Percentiles rank a stretch among this genome's conserved stretches.
Conservation (phyloP, 2,797 vertebrate species). For the Parauchenoglanis ngamensis region DNA sequence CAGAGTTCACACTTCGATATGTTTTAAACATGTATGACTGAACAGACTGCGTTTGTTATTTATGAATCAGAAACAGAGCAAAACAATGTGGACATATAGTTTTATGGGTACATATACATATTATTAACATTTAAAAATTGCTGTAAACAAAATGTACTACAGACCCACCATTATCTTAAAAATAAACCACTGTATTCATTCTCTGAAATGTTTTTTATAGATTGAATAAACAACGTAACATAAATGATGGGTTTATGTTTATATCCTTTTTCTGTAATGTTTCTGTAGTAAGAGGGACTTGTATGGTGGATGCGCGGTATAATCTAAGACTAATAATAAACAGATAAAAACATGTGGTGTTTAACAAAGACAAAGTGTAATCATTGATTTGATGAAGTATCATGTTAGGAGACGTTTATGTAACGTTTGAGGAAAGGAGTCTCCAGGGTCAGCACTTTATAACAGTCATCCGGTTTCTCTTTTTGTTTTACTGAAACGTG, state of each 20-base stretch:
- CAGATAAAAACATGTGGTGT: not conserved
- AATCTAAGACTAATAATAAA: not conserved
- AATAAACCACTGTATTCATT: not conserved
- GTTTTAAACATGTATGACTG: not conserved
- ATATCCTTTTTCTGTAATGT: not conserved
- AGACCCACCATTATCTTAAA: not conserved
- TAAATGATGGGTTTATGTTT: not conserved
- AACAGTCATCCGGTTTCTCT: not conserved
- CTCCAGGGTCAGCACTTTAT: not conserved
- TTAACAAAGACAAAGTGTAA: no score
- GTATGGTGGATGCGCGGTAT: not conserved
- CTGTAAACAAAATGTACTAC: not conserved
- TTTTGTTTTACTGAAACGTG: not conserved
- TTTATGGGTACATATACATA: no score
- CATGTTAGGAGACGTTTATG: not conserved
- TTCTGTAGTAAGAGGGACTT: no score
- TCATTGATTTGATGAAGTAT: no score
- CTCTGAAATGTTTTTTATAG: not conserved
- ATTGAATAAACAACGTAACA: not conserved
- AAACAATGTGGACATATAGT: no score
- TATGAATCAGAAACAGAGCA: no score
- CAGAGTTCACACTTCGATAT: not conserved
- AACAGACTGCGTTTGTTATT: not conserved
- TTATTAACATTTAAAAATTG: not conserved
- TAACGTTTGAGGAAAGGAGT: not conserved